These are phyloP conservation scores for Agrilus mali DNA, from an alignment of 2,888 invertebrate species.

Conservation along the genomic window DNA sequence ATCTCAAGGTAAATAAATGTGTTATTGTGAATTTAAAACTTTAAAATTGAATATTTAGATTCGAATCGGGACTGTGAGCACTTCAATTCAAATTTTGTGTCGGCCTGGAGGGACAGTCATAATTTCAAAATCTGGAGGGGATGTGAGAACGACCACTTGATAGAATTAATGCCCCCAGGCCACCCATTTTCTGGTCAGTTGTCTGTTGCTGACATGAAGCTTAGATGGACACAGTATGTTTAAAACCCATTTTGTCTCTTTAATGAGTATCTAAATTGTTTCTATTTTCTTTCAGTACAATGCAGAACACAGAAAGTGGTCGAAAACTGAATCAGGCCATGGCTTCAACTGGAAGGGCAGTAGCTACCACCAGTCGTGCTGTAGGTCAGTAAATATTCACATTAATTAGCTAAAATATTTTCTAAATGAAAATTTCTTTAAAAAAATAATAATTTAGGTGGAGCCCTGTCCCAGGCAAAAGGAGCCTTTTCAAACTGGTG, in stretches of 20 bases:
- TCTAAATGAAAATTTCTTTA: not conserved
- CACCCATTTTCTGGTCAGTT: constrained; percentile 94
- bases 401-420: not conserved
- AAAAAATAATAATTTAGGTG: constrained; percentile 41
- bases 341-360: constrained; percentile 79
- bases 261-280: not conserved
- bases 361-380: constrained; percentile 64
- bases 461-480: constrained; percentile 77
- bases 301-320: constrained; percentile 89
- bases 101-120: constrained; percentile 75
- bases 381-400: constrained; percentile 42
- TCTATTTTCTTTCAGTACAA: constrained; percentile 50
- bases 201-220: constrained; percentile 88
- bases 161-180: constrained; percentile 57
- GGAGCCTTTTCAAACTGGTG: constrained; percentile 82
- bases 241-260: not conserved
- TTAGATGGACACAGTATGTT: constrained; percentile 80
- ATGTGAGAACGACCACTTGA: constrained; percentile 51
- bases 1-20: constrained; percentile 45
- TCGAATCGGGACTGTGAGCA: constrained; percentile 73
- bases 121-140: constrained; percentile 79
- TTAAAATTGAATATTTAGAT: constrained; percentile 36
- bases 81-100: constrained; percentile 74
- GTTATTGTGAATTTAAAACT: not conserved
- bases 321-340: constrained; percentile 89